Conservation (phyloP, 2,797 vertebrate genomes). For the Bovichtus variegatus region DNA sequence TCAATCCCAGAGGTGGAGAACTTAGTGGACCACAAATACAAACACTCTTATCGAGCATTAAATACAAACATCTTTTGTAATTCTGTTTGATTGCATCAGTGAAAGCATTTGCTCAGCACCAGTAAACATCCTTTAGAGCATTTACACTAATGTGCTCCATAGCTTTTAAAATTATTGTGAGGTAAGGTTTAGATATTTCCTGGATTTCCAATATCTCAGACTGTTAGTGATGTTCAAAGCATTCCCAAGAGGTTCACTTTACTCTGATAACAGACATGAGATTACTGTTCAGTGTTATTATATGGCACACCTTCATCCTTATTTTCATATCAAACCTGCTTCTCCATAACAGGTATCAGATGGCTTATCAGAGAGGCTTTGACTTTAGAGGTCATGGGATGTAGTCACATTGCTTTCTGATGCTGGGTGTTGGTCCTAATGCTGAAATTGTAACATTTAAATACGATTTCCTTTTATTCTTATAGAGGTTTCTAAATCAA, state of each 20-base stretch:
- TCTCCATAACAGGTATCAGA: conserved; percentile 22
- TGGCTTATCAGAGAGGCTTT: conserved; percentile 11
- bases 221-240: conserved; percentile 19
- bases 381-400: not conserved
- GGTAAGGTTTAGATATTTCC: not conserved
- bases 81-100: not conserved
- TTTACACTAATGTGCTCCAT: too few species aligned
- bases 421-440: not conserved
- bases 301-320: conserved; percentile 31
- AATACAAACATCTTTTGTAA: not conserved
- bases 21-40: not conserved
- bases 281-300: conserved; percentile 18
- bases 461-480: not conserved
- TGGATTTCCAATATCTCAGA: conserved; percentile 7
- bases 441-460: not conserved
- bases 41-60: not conserved
- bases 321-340: conserved; percentile 34
- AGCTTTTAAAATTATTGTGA: too few species aligned
- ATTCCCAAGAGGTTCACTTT: conserved; percentile 53
- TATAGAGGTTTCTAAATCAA: not conserved
- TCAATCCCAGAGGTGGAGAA: not conserved
- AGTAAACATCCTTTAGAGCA: not conserved
- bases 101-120: not conserved
- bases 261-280: conserved; percentile 49
- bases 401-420: not conserved